Percentiles rank a stretch among this genome's conserved stretches.
phyloP scores from a whole-genome alignment of 2,888 invertebrate genomes.

The Drosophila gaucha region DNA sequence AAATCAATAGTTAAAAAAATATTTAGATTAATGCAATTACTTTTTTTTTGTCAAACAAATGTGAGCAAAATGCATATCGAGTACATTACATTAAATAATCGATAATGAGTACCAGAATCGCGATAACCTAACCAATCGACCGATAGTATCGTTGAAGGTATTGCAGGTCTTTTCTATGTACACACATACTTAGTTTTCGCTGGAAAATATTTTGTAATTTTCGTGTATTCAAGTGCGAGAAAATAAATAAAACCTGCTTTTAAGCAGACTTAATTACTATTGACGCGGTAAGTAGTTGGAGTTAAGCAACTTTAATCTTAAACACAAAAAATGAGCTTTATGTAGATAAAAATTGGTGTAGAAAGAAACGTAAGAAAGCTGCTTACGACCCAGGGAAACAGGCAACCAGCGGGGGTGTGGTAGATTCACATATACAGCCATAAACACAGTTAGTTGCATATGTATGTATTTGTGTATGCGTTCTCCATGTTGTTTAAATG shows the following conservation, averaged over 20 bases:
- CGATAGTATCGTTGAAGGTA: slow-evolving; percentile 24
- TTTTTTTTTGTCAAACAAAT: not conserved
- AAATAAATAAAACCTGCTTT: slow-evolving; percentile 75
- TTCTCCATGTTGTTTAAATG: slow-evolving; percentile 20
- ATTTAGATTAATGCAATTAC: too few relatives aligned
- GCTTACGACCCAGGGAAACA: slow-evolving; percentile 10
- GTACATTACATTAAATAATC: slow-evolving; percentile 9
- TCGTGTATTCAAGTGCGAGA: slow-evolving; percentile 65
- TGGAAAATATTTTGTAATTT: slow-evolving; percentile 50
- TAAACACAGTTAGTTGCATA: slow-evolving; percentile 33
- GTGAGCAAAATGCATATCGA: slow-evolving; percentile 9
- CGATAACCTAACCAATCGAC: not conserved
- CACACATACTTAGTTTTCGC: slow-evolving; percentile 60
- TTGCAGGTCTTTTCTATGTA: slow-evolving; percentile 51
- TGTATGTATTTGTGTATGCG: slow-evolving; percentile 30
- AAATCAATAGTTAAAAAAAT: not conserved
- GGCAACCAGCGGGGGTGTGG: slow-evolving; percentile 52
- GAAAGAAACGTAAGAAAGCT: slow-evolving; percentile 35
- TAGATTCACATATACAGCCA: slow-evolving; percentile 33
- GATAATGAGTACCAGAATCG: slow-evolving; percentile 12
- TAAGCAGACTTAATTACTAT: slow-evolving; percentile 65
- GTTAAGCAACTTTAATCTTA: slow-evolving; percentile 18
- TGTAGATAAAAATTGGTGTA: slow-evolving; percentile 12
- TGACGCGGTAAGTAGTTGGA: slow-evolving; percentile 79
- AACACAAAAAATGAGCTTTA: slow-evolving; percentile 3